A percentile compares a stretch with the other conserved stretches of the same genome.
Evolutionary conservation across 2,113 vertebrate species (phyloP).

Genomic region (Psophia crepitans): DNA sequence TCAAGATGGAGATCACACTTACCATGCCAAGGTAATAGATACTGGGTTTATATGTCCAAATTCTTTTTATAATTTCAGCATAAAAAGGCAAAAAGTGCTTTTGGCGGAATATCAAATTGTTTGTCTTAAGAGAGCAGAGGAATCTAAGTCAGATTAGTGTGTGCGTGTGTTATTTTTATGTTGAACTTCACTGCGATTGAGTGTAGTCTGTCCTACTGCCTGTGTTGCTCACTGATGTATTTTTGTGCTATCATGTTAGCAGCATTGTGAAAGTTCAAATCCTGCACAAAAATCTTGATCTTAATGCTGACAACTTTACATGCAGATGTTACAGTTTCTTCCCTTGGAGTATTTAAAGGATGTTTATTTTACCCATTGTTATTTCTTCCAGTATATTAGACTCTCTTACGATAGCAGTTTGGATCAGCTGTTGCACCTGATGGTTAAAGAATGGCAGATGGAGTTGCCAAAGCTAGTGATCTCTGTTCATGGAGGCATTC

Average conservation of each 20-base stretch:
- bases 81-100: background rate
- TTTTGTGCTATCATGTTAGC: background rate
- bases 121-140: background rate
- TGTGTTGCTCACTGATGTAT: background rate
- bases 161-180: background rate
- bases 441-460: constrained; percentile 96
- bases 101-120: background rate
- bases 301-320: background rate
- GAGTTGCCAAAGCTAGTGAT: constrained; percentile 92
- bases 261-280: background rate
- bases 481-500: constrained; percentile 88
- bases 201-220: background rate
- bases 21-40: constrained; percentile 84
- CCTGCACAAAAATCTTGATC: background rate
- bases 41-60: background rate
- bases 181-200: accelerated
- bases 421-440: constrained; percentile 86
- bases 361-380: background rate
- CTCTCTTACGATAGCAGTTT: constrained; percentile 86
- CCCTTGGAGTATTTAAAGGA: background rate
- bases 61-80: background rate
- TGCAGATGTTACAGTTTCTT: background rate
- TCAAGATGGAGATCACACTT: constrained; percentile 87
- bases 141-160: background rate
- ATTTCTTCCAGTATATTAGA: constrained; percentile 83